Conservation (phyloP, 2,888 invertebrate species). For the Meandrusa payeni region DNA sequence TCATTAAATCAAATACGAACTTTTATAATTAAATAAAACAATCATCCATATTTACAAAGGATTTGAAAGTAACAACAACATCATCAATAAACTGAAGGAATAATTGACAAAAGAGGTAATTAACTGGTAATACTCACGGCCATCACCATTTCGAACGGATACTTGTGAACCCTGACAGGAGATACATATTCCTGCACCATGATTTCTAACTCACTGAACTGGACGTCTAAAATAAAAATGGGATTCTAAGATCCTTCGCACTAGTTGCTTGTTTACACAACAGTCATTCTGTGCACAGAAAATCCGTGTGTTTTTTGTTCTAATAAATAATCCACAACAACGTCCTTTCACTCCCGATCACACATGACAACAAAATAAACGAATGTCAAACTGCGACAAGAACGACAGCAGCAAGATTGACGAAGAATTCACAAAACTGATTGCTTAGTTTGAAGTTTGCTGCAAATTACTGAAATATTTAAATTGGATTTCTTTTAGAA, state of each 20-base stretch:
- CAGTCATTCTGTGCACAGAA: constrained; percentile 51
- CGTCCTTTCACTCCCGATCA: constrained; percentile 52
- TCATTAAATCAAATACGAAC: no score
- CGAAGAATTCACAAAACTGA: constrained; percentile 46
- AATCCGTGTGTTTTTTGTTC: constrained; percentile 23
- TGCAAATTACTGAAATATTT: constrained; percentile 29
- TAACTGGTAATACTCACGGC: constrained; percentile 84
- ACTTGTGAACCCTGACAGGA: constrained; percentile 96
- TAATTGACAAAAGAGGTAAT: constrained; percentile 15
- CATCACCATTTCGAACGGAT: constrained; percentile 97
- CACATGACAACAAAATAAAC: constrained; percentile 54
- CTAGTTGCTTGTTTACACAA: constrained; percentile 49
- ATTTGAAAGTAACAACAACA: no score
- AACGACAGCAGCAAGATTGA: constrained; percentile 35
- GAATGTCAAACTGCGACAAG: constrained; percentile 42
- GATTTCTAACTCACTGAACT: constrained; percentile 51
- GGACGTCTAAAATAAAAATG: constrained; percentile 35
- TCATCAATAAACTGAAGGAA: constrained; percentile 1
- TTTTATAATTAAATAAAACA: no score
- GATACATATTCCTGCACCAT: constrained; percentile 99
- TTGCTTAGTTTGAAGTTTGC: constrained; percentile 51
- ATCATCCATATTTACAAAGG: no score
- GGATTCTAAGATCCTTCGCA: constrained; percentile 48
- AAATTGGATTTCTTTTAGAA: constrained; percentile 1
- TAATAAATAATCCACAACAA: constrained; percentile 32